A percentile compares a stretch with the other conserved stretches of the same genome.
Conservation (phyloP, 2,888 invertebrate genomes). For the Ormyrus thymus region DNA sequence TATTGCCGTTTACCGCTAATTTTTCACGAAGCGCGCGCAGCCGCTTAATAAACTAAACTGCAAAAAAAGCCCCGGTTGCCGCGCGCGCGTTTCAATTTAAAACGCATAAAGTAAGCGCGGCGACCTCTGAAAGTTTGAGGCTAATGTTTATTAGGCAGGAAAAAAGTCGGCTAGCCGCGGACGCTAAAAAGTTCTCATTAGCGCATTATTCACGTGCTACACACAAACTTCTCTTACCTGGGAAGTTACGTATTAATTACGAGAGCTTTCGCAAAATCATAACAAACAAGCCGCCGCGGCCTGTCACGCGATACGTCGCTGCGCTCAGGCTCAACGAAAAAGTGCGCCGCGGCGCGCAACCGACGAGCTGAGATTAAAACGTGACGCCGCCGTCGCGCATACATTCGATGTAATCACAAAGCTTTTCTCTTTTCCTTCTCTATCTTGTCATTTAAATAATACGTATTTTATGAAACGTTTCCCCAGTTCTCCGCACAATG, state of each 20-base stretch:
- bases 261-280: constrained; percentile 44
- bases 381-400: neutral
- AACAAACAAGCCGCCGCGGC: constrained; percentile 29
- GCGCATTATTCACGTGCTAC: neutral
- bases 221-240: neutral
- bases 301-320: constrained; percentile 39
- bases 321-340: constrained; percentile 7
- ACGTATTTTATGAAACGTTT: no score
- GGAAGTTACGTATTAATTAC: constrained; percentile 46
- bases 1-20: neutral
- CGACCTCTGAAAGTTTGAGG: neutral
- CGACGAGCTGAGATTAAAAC: constrained; percentile 12
- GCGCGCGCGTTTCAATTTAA: neutral
- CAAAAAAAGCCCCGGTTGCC: neutral
- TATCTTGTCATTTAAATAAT: no score
- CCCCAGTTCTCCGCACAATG: no score
- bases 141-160: constrained; percentile 2
- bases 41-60: neutral
- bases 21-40: neutral
- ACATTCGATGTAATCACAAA: no score
- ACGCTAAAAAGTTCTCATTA: constrained; percentile 18
- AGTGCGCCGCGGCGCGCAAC: neutral
- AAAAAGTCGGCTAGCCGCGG: neutral
- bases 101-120: neutral
- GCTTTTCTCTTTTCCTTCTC: no score